Conservation (phyloP, 1,140 invertebrate genomes). For the Brachionus paranguensis region DNA sequence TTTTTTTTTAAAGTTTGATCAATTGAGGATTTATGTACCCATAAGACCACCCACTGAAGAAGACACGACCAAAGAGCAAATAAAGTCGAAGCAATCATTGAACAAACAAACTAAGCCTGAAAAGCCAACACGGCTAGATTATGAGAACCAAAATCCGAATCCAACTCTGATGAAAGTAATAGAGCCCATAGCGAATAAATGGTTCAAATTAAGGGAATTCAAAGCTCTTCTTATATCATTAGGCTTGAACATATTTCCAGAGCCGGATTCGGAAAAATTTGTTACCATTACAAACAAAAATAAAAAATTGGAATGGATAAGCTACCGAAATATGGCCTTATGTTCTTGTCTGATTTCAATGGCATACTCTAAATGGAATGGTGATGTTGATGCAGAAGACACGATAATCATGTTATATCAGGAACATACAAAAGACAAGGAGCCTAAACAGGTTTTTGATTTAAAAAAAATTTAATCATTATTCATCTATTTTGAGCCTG, state of each 20-base stretch:
- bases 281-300: constrained; percentile 61
- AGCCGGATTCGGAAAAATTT: constrained; percentile 73
- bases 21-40: constrained; percentile 5
- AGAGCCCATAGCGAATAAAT: constrained; percentile 47
- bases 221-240: constrained; percentile 61
- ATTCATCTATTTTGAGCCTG: neutral
- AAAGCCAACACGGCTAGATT: neutral
- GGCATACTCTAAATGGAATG: constrained; percentile 82
- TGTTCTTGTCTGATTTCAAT: constrained; percentile 70
- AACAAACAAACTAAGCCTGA: neutral
- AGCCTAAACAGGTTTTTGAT: neutral
- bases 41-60: neutral
- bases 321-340: constrained; percentile 74
- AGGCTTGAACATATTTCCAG: constrained; percentile 83
- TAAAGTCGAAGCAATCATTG: constrained; percentile 7
- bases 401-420: constrained; percentile 42
- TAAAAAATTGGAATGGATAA: constrained; percentile 67
- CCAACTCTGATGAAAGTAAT: neutral
- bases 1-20: neutral
- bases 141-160: constrained; percentile 21
- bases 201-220: constrained; percentile 50
- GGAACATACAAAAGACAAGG: constrained; percentile 1
- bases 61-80: neutral
- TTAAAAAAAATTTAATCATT: neutral
- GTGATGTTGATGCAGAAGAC: constrained; percentile 47